Evolutionary conservation across 2,797 vertebrate species (phyloP).

Genomic region (Vipera ursinii): DNA sequence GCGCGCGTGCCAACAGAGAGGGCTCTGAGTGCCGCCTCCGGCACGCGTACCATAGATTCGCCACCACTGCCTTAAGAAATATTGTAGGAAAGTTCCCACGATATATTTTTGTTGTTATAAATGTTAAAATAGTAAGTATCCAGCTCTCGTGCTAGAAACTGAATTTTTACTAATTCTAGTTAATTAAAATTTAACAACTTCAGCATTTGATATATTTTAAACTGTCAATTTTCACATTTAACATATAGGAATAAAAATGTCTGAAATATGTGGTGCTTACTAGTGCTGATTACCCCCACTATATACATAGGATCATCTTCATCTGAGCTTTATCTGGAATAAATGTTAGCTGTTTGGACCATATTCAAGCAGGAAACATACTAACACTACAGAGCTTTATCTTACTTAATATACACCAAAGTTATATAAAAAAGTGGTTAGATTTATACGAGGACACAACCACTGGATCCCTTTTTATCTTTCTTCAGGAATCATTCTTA

Average conservation of each 20-base stretch:
- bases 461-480: background rate
- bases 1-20: too few species aligned
- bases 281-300: background rate
- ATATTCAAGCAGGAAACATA: background rate
- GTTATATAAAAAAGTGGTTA: background rate
- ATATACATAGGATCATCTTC: background rate
- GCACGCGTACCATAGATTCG: too few species aligned
- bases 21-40: too few species aligned
- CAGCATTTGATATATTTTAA: background rate
- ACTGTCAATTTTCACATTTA: background rate
- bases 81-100: background rate
- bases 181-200: background rate
- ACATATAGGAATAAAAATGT: background rate
- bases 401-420: background rate
- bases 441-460: background rate
- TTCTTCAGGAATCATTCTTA: background rate
- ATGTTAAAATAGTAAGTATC: background rate
- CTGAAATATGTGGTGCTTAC: background rate
- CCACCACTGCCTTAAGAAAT: background rate
- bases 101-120: background rate
- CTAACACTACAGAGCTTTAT: background rate
- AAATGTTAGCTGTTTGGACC: background rate
- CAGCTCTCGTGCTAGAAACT: background rate
- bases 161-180: background rate
- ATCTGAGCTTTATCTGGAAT: background rate